A percentile compares a stretch with the other conserved stretches of the same genome.
Conservation (phyloP, 2,888 invertebrate genomes). For the Parnassius mnemosyne region DNA sequence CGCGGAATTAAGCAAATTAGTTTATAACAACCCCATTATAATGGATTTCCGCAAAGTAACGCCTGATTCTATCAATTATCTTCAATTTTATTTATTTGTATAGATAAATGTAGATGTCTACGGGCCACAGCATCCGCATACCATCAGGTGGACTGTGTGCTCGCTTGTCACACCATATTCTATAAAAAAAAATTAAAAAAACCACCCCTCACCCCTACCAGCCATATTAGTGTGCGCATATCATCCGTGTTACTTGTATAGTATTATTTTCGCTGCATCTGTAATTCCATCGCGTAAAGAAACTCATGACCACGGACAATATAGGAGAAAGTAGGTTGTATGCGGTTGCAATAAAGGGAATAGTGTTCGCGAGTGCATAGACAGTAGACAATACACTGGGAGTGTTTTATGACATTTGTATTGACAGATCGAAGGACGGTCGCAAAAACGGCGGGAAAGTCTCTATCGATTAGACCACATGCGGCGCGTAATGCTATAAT, state of each 20-base stretch:
- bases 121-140: too few species aligned
- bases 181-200: too few species aligned
- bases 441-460: constrained; percentile 39
- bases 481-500: constrained; percentile 22
- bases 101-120: too few species aligned
- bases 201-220: too few species aligned
- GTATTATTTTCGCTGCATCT: constrained; percentile 14
- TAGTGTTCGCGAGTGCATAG: constrained; percentile 42
- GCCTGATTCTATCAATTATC: too few species aligned
- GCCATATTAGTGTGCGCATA: not conserved
- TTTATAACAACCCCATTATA: too few species aligned
- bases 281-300: constrained; percentile 24
- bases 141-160: too few species aligned
- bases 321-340: constrained; percentile 32
- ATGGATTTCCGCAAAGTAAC: too few species aligned
- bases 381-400: constrained; percentile 43
- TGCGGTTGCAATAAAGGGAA: constrained; percentile 40
- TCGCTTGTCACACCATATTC: too few species aligned
- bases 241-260: constrained; percentile 8
- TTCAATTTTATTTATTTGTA: too few species aligned
- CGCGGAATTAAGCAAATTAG: too few species aligned
- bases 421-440: constrained; percentile 39
- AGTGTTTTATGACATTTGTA: constrained; percentile 50
- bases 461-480: constrained; percentile 28
- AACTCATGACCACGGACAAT: constrained; percentile 24